Evolutionary conservation across 2,888 invertebrate species (phyloP).

Genomic region (Antheraea yamamai): DNA sequence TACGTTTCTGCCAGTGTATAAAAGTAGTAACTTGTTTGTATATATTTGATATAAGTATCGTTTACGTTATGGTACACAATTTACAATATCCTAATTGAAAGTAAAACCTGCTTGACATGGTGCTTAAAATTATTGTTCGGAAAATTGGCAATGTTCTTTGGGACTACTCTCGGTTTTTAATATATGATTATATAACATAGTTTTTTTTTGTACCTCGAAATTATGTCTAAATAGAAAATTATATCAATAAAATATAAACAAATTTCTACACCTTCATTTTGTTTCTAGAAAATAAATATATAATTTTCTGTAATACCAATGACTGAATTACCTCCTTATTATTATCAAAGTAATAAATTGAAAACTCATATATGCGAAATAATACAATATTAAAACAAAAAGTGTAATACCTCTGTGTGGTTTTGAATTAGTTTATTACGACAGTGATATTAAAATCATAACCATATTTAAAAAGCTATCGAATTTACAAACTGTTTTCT

Average conservation of each 20-base stretch:
- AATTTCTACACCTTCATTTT: not conserved
- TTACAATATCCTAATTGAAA: too few relatives aligned
- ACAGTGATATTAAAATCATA: not conserved
- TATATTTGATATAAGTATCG: too few relatives aligned
- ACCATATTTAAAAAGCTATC: not conserved
- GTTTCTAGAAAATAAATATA: not conserved
- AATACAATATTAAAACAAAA: constrained; percentile 27
- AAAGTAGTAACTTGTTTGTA: too few relatives aligned
- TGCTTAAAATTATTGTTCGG: too few relatives aligned
- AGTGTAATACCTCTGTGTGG: constrained; percentile 40
- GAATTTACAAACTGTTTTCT: not conserved
- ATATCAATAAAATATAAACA: not conserved
- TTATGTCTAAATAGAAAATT: not conserved
- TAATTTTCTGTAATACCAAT: not conserved
- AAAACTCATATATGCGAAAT: constrained; percentile 20
- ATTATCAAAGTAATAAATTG: constrained; percentile 34
- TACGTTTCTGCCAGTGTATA: too few relatives aligned
- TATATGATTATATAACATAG: too few relatives aligned
- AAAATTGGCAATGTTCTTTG: too few relatives aligned
- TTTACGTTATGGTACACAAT: too few relatives aligned
- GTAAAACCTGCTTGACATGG: too few relatives aligned
- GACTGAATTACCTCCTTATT: constrained; percentile 24
- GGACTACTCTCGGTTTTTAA: too few relatives aligned
- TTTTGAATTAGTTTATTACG: constrained; percentile 36
- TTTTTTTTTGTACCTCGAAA: too few relatives aligned